These are phyloP conservation scores for Maccullochella peelii DNA, from an alignment of 2,113 vertebrate genomes.

Conservation along the genomic window DNA sequence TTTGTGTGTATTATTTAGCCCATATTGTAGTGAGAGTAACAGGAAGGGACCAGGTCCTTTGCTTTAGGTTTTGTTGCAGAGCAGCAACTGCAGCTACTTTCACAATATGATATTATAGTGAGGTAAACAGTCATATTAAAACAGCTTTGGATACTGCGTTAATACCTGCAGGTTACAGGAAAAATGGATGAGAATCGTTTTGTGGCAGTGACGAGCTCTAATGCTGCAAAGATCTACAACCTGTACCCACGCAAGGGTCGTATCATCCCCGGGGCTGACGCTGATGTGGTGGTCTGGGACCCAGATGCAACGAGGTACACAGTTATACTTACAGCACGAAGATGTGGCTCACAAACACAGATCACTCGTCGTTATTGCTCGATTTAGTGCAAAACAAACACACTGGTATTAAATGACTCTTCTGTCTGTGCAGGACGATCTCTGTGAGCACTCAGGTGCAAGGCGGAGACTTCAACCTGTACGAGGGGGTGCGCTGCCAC, in stretches of 20 bases:
- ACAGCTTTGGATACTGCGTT: background rate
- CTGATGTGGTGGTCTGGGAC: conserved; percentile 97
- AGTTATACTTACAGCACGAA: background rate
- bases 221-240: conserved; percentile 97
- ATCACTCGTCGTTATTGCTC: fast-evolving
- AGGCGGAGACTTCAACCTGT: conserved; percentile 94
- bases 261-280: conserved; percentile 94
- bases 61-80: too few relatives aligned
- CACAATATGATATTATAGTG: background rate
- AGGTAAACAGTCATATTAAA: background rate
- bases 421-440: conserved; percentile 87
- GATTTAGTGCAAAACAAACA: background rate
- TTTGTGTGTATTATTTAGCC: background rate
- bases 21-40: too few relatives aligned
- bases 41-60: too few relatives aligned
- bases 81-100: background rate
- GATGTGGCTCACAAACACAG: background rate
- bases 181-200: conserved; percentile 99
- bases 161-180: conserved; percentile 89
- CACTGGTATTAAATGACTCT: background rate
- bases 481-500: conserved; percentile 95
- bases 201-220: conserved; percentile 96
- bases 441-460: conserved; percentile 95
- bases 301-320: conserved; percentile 83
- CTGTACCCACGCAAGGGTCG: conserved; percentile 97